Evolutionary conservation across 2,888 invertebrate species (phyloP).

Genomic region (Panzeria rudis): DNA sequence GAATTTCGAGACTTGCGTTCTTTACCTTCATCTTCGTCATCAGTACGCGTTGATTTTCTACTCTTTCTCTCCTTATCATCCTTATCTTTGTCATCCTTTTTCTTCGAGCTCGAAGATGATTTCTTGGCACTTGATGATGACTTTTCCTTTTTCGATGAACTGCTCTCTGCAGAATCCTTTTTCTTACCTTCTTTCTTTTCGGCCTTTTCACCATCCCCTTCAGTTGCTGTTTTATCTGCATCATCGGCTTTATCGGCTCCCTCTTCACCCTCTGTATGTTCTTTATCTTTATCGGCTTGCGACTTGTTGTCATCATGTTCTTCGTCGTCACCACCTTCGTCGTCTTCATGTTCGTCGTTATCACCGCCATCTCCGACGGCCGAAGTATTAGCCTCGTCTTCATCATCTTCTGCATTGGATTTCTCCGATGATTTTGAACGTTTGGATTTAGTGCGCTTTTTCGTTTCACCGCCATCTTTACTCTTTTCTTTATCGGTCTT

Average conservation of each 20-base stretch:
- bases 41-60: slow-evolving; percentile 81
- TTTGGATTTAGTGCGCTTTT: slow-evolving; percentile 72
- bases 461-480: slow-evolving; percentile 74
- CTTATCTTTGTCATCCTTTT: slow-evolving; percentile 76
- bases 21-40: slow-evolving; percentile 78
- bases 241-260: slow-evolving; percentile 81
- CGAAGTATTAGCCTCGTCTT: slow-evolving; percentile 67
- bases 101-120: slow-evolving; percentile 75
- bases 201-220: slow-evolving; percentile 75
- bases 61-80: slow-evolving; percentile 75
- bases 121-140: slow-evolving; percentile 77
- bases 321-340: slow-evolving; percentile 71
- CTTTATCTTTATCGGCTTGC: slow-evolving; percentile 70
- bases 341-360: slow-evolving; percentile 73
- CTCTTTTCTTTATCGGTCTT: slow-evolving; percentile 82
- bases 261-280: slow-evolving; percentile 77
- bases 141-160: slow-evolving; percentile 77
- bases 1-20: slow-evolving; percentile 73
- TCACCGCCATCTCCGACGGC: slow-evolving; percentile 56
- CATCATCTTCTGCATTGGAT: slow-evolving; percentile 69
- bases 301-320: slow-evolving; percentile 75
- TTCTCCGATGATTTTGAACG: slow-evolving; percentile 73
- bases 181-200: slow-evolving; percentile 82
- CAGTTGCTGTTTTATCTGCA: slow-evolving; percentile 76
- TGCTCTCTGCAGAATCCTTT: slow-evolving; percentile 78